These are phyloP conservation scores for Poecilia latipinna DNA, from an alignment of 2,113 vertebrate species.

Conservation along the genomic window DNA sequence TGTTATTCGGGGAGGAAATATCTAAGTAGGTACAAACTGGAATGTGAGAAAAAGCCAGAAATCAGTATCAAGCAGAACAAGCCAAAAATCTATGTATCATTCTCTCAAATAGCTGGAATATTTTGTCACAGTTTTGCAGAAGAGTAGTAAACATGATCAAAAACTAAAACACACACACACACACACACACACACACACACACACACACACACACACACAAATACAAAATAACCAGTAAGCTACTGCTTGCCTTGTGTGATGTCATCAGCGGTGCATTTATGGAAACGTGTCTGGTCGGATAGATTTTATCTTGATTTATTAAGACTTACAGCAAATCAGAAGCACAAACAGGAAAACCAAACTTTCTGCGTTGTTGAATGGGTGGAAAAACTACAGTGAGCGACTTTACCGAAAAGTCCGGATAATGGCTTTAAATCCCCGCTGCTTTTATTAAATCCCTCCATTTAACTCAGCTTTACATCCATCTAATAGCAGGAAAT, in stretches of 20 bases:
- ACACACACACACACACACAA: too few species aligned
- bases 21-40: too few species aligned
- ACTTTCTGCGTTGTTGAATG: not conserved
- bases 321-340: not conserved
- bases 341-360: not conserved
- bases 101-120: not conserved
- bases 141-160: not conserved
- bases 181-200: too few species aligned
- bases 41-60: too few species aligned
- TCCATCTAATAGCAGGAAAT: conserved; percentile 4
- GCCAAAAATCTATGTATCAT: not conserved
- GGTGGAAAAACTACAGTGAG: not conserved
- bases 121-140: not conserved
- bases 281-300: not conserved
- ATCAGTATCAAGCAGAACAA: too few species aligned
- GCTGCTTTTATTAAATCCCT: not conserved
- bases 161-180: not conserved
- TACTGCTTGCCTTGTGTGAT: not conserved
- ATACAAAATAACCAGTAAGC: not conserved
- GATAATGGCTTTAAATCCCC: not conserved
- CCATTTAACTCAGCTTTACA: not conserved
- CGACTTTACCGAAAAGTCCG: not conserved
- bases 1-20: too few species aligned
- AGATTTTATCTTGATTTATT: not conserved
- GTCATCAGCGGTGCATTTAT: not conserved